Percentiles rank a stretch among this genome's conserved stretches.
phyloP scores from a whole-genome alignment of 2,888 invertebrate genomes.

The Lithophane leautieri region DNA sequence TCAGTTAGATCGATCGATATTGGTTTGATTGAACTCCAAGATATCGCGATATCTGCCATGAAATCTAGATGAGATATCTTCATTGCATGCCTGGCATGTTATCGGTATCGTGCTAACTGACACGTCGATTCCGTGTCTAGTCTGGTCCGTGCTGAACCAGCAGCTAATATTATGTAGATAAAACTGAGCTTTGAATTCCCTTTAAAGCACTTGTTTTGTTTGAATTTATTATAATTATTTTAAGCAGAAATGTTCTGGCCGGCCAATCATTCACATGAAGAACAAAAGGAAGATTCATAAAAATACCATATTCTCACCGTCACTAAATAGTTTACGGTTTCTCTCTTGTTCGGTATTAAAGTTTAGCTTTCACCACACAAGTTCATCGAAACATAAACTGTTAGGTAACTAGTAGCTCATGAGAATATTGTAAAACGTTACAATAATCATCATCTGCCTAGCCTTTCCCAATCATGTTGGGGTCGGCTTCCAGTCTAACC shows the following conservation, averaged over 20 bases:
- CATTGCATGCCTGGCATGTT: slow-evolving; percentile 2
- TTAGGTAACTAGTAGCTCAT: neutral
- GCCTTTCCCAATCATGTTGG: no score
- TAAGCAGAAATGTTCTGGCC: neutral
- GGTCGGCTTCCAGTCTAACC: no score
- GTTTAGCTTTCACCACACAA: neutral
- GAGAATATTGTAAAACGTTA: neutral
- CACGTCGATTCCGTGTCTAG: neutral
- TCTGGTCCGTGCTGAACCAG: neutral
- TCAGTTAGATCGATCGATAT: slow-evolving; percentile 20
- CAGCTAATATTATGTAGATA: neutral
- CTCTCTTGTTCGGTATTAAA: neutral
- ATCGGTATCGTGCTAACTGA: neutral
- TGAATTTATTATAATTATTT: neutral
- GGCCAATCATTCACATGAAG: no score
- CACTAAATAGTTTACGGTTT: neutral
- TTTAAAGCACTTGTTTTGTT: neutral
- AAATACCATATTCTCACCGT: neutral
- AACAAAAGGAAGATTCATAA: neutral
- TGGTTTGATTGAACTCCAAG: neutral
- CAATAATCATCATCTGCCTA: no score
- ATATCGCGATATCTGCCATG: neutral
- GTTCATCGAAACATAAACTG: neutral
- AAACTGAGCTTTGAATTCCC: neutral
- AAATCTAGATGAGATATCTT: slow-evolving; percentile 24